Conservation (phyloP, 1,140 invertebrate species). For the Aphaenogaster rudis region DNA sequence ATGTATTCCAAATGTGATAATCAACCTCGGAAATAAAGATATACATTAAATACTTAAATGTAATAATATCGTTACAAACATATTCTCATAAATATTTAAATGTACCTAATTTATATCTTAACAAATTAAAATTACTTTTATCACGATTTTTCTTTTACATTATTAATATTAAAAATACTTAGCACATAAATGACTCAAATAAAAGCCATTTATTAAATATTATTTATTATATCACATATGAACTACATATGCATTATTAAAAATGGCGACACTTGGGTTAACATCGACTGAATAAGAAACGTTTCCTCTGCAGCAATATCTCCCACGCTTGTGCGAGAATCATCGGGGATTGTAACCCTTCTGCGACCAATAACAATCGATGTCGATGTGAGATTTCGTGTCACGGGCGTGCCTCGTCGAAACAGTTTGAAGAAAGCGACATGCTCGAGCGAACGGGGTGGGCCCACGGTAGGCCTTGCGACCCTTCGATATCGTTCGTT, state of each 20-base stretch:
- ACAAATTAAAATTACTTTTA: neutral
- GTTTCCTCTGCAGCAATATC: neutral
- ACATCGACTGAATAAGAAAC: neutral
- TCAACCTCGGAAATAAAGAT: neutral
- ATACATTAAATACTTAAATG: neutral
- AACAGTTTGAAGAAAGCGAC: constrained; percentile 15
- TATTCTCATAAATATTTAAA: neutral
- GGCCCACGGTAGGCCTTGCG: constrained; percentile 12
- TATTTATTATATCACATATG: neutral
- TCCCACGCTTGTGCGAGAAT: constrained; percentile 4
- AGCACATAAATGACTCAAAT: neutral
- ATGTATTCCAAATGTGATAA: neutral
- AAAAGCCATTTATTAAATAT: neutral
- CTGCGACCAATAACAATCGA: constrained; percentile 27
- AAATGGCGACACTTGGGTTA: neutral
- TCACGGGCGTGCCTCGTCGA: constrained; percentile 25
- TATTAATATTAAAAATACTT: constrained; percentile 5
- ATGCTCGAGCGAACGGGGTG: constrained; percentile 29
- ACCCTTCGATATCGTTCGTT: constrained; percentile 35
- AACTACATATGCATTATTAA: neutral
- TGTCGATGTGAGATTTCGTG: constrained; percentile 28
- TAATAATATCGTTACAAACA: neutral
- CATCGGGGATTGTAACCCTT: constrained; percentile 3
- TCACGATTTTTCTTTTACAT: neutral
- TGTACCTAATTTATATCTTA: neutral